phyloP scores from a whole-genome alignment of 2,888 invertebrate genomes.

The Drosophila infuscata region DNA sequence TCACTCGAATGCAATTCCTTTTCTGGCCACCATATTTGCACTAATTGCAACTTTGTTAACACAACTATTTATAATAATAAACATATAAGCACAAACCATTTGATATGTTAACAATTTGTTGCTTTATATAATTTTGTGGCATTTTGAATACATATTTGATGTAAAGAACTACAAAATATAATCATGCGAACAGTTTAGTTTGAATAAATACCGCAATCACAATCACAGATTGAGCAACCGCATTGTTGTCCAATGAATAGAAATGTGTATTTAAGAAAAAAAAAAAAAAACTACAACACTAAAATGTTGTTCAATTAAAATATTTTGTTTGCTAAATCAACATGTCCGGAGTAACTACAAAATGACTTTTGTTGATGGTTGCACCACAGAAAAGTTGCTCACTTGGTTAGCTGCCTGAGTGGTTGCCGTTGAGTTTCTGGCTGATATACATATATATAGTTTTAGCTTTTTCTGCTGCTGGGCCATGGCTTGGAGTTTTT shows the following conservation, averaged over 20 bases:
- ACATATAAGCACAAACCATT: slow-evolving; percentile 6
- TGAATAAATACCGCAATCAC: not conserved
- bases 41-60: not conserved
- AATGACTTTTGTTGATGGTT: slow-evolving; percentile 72
- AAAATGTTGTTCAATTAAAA: slow-evolving; percentile 72
- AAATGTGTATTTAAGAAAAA: not conserved
- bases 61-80: not conserved
- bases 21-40: slow-evolving; percentile 3
- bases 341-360: slow-evolving; percentile 58
- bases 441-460: not conserved
- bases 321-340: slow-evolving; percentile 75
- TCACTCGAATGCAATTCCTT: slow-evolving; percentile 1
- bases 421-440: slow-evolving; percentile 24
- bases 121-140: too few species aligned
- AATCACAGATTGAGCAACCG: not conserved
- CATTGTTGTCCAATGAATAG: not conserved
- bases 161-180: not conserved
- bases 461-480: slow-evolving; percentile 1
- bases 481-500: slow-evolving; percentile 19
- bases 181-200: not conserved
- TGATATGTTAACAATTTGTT: slow-evolving; percentile 1
- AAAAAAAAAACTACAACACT: slow-evolving; percentile 9
- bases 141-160: too few species aligned
- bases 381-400: slow-evolving; percentile 63
- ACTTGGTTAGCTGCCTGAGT: slow-evolving; percentile 62